These are phyloP conservation scores for Cetoscarus ocellatus DNA, from an alignment of 2,797 vertebrate species.

Conservation along the genomic window DNA sequence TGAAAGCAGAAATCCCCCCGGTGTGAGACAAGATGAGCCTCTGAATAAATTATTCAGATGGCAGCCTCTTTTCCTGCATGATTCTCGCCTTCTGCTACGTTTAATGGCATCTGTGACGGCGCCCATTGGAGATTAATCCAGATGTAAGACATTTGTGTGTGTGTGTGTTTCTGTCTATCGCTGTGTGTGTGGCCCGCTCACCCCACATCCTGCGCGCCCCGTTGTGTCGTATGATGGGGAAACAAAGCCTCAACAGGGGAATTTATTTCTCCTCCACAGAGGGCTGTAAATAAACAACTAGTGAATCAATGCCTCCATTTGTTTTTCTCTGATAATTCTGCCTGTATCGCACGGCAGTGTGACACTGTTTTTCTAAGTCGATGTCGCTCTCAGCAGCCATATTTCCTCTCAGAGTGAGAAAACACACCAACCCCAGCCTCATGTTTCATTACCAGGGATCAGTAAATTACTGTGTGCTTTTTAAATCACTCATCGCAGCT, in stretches of 20 bases:
- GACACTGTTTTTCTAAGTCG: constrained; percentile 74
- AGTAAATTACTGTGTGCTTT: constrained; percentile 69
- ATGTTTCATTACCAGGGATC: constrained; percentile 76
- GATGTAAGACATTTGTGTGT: constrained; percentile 73
- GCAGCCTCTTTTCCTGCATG: constrained; percentile 77
- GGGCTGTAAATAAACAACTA: constrained; percentile 84
- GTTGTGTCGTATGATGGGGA: constrained; percentile 76
- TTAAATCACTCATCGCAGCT: constrained; percentile 62
- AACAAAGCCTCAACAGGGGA: constrained; percentile 82
- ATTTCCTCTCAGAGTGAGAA: constrained; percentile 67
- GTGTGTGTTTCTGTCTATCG: constrained; percentile 6
- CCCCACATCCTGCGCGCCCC: constrained; percentile 71
- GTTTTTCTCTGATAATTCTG: constrained; percentile 80
- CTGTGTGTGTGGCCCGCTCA: constrained; percentile 65
- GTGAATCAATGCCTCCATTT: constrained; percentile 84
- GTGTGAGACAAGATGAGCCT: constrained; percentile 80
- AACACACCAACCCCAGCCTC: constrained; percentile 72
- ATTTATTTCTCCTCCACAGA: constrained; percentile 80
- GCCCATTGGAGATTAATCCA: constrained; percentile 85
- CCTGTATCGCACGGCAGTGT: constrained; percentile 68
- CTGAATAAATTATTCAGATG: constrained; percentile 87
- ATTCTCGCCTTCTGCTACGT: constrained; percentile 82
- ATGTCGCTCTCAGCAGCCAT: constrained; percentile 68
- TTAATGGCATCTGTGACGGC: constrained; percentile 85
- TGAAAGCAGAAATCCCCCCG: constrained; percentile 81